phyloP scores from a whole-genome alignment of 2,113 vertebrate species.

The Oreotrochilus melanogaster region DNA sequence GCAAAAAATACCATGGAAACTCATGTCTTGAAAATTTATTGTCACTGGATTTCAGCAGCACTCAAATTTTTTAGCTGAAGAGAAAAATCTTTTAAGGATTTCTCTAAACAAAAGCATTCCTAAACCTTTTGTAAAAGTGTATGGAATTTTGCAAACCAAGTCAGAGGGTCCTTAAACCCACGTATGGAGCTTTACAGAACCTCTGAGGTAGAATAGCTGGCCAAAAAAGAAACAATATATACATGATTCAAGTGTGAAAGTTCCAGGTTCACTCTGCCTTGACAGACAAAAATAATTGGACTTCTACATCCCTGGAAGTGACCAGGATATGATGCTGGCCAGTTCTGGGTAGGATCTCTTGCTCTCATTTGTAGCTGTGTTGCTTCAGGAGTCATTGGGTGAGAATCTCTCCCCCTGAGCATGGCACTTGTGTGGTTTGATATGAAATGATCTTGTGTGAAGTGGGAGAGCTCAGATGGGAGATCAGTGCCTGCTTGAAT shows the following conservation, averaged over 20 bases:
- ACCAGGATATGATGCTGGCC: neutral
- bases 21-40: neutral
- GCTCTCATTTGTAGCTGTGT: slow-evolving; percentile 10
- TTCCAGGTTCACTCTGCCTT: neutral
- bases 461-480: neutral
- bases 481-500: neutral
- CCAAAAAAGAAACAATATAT: neutral
- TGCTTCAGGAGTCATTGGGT: neutral
- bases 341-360: neutral
- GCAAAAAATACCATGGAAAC: neutral
- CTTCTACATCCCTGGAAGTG: neutral
- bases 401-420: neutral
- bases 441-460: neutral
- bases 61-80: neutral
- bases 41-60: neutral
- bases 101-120: neutral
- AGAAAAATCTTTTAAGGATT: neutral
- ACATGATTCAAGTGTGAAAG: neutral
- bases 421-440: neutral
- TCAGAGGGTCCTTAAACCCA: neutral
- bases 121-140: neutral
- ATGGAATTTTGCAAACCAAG: neutral
- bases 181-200: neutral
- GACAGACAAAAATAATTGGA: neutral
- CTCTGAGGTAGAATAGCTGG: neutral